These are phyloP conservation scores for Tupaia tana DNA, from an alignment of 2,113 vertebrate genomes.

Conservation along the genomic window DNA sequence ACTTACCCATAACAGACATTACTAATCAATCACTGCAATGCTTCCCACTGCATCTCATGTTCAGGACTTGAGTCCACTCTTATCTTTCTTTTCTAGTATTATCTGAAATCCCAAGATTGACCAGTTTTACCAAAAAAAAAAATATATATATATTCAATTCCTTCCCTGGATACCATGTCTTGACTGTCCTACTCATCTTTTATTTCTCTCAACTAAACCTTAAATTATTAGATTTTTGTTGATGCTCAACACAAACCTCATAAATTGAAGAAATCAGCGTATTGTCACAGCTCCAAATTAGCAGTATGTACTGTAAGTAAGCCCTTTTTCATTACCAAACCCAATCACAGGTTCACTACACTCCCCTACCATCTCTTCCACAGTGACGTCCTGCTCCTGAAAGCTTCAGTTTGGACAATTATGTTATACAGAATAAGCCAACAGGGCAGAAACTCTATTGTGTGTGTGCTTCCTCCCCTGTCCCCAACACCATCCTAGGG, in stretches of 20 bases:
- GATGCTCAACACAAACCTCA: conserved; percentile 9
- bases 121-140: neutral
- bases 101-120: neutral
- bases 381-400: neutral
- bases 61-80: neutral
- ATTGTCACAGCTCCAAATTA: conserved; percentile 1
- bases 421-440: conserved; percentile 41
- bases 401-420: conserved; percentile 36
- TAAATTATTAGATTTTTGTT: neutral
- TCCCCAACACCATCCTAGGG: neutral
- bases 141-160: neutral
- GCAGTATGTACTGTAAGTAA: conserved; percentile 38
- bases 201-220: neutral
- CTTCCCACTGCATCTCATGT: neutral
- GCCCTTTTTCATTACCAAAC: neutral
- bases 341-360: neutral
- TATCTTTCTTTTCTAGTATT: neutral
- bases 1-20: neutral
- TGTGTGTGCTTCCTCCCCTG: neutral
- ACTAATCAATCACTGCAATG: neutral
- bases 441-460: neutral
- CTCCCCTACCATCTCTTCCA: neutral
- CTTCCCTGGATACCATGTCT: neutral
- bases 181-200: neutral
- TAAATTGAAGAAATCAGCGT: neutral